Evolutionary conservation across 2,888 invertebrate species (phyloP).

Genomic region (Dasysyrphus tricinctus): DNA sequence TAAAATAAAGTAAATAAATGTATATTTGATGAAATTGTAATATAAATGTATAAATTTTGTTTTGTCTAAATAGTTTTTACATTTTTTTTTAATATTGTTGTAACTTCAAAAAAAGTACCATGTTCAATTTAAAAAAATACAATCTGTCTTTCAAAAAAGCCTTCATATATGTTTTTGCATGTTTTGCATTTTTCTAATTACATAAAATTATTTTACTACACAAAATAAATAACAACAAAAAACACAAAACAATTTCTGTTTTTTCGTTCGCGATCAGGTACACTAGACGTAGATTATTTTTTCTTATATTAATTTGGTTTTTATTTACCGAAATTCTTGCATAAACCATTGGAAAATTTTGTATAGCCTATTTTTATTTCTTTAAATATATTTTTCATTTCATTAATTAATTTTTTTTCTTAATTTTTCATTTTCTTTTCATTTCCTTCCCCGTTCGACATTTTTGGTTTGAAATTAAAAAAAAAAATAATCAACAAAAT

Average conservation of each 20-base stretch:
- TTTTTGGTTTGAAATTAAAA: slow-evolving; percentile 43
- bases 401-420: slow-evolving; percentile 42
- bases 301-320: slow-evolving; percentile 11
- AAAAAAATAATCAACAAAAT: slow-evolving; percentile 32
- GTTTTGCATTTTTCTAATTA: slow-evolving; percentile 50
- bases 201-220: slow-evolving; percentile 27
- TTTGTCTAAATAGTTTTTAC: slow-evolving; percentile 2
- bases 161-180: slow-evolving; percentile 42
- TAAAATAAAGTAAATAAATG: background rate
- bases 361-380: slow-evolving; percentile 24
- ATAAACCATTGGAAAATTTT: slow-evolving; percentile 82
- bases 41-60: slow-evolving; percentile 73
- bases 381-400: slow-evolving; percentile 33
- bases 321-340: slow-evolving; percentile 79
- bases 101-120: slow-evolving; percentile 16
- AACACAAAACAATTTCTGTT: slow-evolving; percentile 64
- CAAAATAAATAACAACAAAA: slow-evolving; percentile 44
- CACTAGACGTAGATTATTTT: slow-evolving; percentile 3
- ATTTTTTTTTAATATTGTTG: slow-evolving; percentile 5
- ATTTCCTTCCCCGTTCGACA: slow-evolving; percentile 27
- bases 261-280: slow-evolving; percentile 69
- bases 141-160: slow-evolving; percentile 8
- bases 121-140: slow-evolving; percentile 32
- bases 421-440: slow-evolving; percentile 53
- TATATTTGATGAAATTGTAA: slow-evolving; percentile 29